A percentile compares a stretch with the other conserved stretches of the same genome.
Evolutionary conservation across 2,113 vertebrate genomes (phyloP).

Genomic region (Ammodramus savannarum): DNA sequence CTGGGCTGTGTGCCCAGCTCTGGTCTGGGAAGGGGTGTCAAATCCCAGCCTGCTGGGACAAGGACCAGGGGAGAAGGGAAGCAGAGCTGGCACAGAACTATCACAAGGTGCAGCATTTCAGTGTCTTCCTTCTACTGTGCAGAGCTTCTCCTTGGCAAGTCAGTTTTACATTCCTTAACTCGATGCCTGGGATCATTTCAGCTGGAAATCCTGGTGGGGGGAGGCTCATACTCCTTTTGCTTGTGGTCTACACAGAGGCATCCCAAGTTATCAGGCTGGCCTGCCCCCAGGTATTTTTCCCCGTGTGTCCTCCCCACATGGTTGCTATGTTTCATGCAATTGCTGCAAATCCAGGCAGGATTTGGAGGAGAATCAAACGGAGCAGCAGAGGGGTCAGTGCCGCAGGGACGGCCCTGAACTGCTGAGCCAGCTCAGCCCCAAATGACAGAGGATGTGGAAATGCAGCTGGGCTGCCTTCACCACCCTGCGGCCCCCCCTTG

Average conservation of each 20-base stretch:
- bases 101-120: background rate
- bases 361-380: background rate
- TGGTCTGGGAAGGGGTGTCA: background rate
- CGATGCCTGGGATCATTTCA: background rate
- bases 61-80: background rate
- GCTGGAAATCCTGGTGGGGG: background rate
- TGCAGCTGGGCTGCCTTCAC: background rate
- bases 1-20: fast-evolving
- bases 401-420: background rate
- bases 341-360: background rate
- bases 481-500: background rate
- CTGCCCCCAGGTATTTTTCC: background rate
- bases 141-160: background rate
- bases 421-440: background rate
- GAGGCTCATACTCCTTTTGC: background rate
- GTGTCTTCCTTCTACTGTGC: background rate
- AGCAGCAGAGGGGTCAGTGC: background rate
- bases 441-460: background rate
- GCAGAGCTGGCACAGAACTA: background rate
- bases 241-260: background rate
- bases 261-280: background rate
- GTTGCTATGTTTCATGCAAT: background rate
- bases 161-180: background rate
- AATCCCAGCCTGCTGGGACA: background rate
- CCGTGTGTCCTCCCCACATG: background rate